phyloP scores from a whole-genome alignment of 2,797 vertebrate genomes.

The Sebastiscus tertius region DNA sequence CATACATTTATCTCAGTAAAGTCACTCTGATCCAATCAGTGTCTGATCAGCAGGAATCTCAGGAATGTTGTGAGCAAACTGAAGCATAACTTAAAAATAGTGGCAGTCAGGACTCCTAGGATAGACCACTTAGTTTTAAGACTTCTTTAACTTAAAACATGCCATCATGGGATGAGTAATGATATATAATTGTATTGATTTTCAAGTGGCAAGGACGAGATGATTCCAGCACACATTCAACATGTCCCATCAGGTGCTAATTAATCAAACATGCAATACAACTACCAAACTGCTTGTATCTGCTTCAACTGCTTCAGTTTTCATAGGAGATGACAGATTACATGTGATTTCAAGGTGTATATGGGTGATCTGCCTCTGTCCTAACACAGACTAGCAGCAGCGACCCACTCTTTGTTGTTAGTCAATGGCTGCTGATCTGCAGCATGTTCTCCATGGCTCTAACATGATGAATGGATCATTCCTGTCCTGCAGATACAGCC shows the following conservation, averaged over 20 bases:
- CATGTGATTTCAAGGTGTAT: background rate
- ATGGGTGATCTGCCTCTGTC: background rate
- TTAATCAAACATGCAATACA: background rate
- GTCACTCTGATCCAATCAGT: slow-evolving; percentile 51
- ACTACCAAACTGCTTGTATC: background rate
- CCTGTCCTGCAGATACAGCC: background rate
- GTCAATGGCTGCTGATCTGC: slow-evolving; percentile 47
- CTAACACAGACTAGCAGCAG: slow-evolving; percentile 10
- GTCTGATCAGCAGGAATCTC: slow-evolving; percentile 45
- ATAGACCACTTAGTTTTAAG: too few relatives aligned
- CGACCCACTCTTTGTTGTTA: slow-evolving; percentile 53
- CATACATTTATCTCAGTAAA: slow-evolving; percentile 40
- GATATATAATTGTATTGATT: background rate
- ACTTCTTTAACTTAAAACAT: too few relatives aligned
- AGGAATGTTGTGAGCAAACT: slow-evolving; percentile 51
- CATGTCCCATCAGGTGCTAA: background rate
- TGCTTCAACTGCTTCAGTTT: background rate
- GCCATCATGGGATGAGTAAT: background rate
- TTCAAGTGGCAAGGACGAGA: background rate
- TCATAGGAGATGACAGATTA: background rate
- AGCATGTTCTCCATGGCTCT: background rate
- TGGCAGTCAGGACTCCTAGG: too few relatives aligned
- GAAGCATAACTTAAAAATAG: background rate
- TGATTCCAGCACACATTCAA: background rate
- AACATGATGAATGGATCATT: background rate